Evolutionary conservation across 2,888 invertebrate species (phyloP), one percentile per base, ranked within the genome.

Genomic region (Drosophila greeni): DNA sequence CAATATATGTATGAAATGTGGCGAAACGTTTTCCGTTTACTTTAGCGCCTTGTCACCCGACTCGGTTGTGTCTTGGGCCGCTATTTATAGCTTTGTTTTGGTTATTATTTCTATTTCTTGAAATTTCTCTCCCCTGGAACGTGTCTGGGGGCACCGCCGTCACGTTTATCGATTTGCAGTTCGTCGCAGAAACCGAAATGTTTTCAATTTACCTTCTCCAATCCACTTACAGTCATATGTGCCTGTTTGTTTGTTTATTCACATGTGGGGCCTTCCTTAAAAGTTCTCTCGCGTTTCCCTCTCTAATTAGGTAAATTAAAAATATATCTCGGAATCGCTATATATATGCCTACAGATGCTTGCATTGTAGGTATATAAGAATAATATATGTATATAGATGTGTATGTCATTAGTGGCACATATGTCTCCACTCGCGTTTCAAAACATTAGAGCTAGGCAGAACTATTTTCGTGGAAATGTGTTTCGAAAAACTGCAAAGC

Each of bases 251-350:
- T 37, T 3, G 8, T 16, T 20, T 20, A 23, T 18, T 31, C 18
- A 31, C 60, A 45, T 71, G 47, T 54, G 52, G 33, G 49, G 48
- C 67, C 57, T 65, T 66, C 68, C 56, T 66, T 51, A 39, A 45
- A 47, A 33, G 54, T 58, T 67, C 68, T 66, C 65, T 64, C 39
- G 31, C 61, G 31, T 58, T 49, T 54, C 65, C 66, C 57, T 66
- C 51, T 75, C 75, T 83, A 83, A 79, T 83, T 79, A 79, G 65
- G 62, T 66, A 83, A 83, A 79, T 83, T 83, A 70, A 81, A 79
- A 79, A 81, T 81, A 75, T 71, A 70, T 70, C 62, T 68, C 16
- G 20, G 26, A 51, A 51, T 61, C 45, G 37, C 20, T 24, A n/a
- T n/a, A 24, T 9, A 9, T 14, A 55, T 14, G 51, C n/a, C 29